Conservation (phyloP, 2,797 vertebrate species). For the Pangasius djambal region DNA sequence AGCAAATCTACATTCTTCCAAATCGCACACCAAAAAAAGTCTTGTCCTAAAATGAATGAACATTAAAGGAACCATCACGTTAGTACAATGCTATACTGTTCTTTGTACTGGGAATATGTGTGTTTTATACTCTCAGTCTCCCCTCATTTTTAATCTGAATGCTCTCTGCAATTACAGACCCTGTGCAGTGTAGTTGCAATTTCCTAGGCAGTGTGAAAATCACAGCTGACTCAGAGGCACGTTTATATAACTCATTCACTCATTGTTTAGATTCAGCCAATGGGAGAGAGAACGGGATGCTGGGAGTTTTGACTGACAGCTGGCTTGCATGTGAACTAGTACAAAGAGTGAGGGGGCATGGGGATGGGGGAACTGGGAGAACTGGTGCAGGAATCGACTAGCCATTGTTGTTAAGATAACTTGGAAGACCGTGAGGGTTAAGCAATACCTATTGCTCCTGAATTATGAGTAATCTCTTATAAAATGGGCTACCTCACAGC, state of each 20-base stretch:
- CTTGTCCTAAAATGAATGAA: neutral
- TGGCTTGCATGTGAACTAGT: neutral
- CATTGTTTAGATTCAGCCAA: constrained; percentile 22
- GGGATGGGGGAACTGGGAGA: neutral
- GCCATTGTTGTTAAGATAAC: neutral
- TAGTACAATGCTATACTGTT: neutral
- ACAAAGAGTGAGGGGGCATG: neutral
- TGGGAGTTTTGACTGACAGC: constrained; percentile 8
- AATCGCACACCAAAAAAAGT: neutral
- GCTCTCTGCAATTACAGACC: constrained; percentile 4
- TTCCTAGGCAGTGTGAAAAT: constrained; percentile 10
- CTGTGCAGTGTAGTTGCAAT: neutral
- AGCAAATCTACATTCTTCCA: neutral
- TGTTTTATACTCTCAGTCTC: neutral
- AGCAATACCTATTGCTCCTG: neutral
- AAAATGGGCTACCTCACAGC: neutral
- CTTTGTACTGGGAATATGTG: neutral
- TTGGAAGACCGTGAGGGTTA: neutral
- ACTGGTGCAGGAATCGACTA: neutral
- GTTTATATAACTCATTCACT: constrained; percentile 31
- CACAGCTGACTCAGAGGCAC: constrained; percentile 15
- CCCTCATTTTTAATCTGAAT: neutral
- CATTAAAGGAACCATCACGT: neutral
- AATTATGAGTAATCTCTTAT: neutral
- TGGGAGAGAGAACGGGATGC: neutral